A percentile compares a stretch with the other conserved stretches of the same genome.
Evolutionary conservation across 2,797 vertebrate species (phyloP).

Genomic region (Podarcis siculus): DNA sequence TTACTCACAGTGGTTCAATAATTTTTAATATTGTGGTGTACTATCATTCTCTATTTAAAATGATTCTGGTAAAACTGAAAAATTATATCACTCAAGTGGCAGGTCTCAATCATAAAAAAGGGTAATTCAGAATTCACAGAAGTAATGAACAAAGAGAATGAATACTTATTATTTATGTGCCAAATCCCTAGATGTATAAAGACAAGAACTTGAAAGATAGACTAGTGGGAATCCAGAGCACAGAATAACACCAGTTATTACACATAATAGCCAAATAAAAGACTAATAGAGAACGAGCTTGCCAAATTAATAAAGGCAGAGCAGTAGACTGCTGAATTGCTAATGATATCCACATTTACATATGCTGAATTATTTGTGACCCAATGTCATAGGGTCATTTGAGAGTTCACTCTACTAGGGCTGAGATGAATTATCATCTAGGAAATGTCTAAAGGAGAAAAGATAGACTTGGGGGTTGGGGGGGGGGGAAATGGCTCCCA

Average conservation of each 20-base stretch:
- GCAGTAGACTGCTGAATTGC: background rate
- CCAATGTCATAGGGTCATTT: background rate
- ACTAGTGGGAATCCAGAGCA: slow-evolving; percentile 31
- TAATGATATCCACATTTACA: background rate
- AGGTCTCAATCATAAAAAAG: slow-evolving; percentile 33
- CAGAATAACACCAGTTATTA: slow-evolving; percentile 32
- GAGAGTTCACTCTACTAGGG: background rate
- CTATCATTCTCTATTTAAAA: slow-evolving; percentile 9
- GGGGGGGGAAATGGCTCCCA: background rate
- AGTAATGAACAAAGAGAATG: slow-evolving; percentile 41
- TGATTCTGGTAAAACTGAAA: slow-evolving; percentile 9
- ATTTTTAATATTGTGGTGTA: slow-evolving; percentile 4
- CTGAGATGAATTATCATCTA: background rate
- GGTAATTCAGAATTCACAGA: slow-evolving; percentile 38
- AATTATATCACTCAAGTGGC: slow-evolving; percentile 4
- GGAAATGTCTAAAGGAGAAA: background rate
- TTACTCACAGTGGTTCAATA: slow-evolving; percentile 23
- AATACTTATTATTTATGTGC: slow-evolving; percentile 22
- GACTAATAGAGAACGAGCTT: background rate
- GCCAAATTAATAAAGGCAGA: background rate
- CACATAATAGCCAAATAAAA: background rate
- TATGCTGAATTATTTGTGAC: background rate
- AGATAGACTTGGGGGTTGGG: background rate
- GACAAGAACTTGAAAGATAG: slow-evolving; percentile 10
- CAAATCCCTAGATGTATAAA: slow-evolving; percentile 2